phyloP scores from a whole-genome alignment of 1,140 invertebrate genomes.

The Vollenhovia emeryi region DNA sequence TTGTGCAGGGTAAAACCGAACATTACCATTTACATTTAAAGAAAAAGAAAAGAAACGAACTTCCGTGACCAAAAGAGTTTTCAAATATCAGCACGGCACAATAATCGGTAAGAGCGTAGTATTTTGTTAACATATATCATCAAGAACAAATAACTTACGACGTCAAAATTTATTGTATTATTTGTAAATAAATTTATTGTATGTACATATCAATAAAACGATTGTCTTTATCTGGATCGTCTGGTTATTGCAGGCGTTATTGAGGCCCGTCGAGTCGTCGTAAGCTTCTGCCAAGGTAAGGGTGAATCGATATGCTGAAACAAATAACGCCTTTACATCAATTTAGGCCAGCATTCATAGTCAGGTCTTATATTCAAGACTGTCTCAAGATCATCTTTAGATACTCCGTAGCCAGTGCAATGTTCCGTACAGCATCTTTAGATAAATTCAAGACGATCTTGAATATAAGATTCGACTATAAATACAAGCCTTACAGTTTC shows the following conservation, averaged over 20 bases:
- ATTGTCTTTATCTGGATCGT: constrained; percentile 76
- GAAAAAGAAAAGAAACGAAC: constrained; percentile 51
- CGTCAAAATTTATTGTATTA: constrained; percentile 76
- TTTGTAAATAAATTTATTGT: constrained; percentile 84
- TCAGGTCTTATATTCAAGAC: too few relatives aligned
- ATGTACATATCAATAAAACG: constrained; percentile 84
- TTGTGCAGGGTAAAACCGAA: constrained; percentile 78
- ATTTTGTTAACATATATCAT: constrained; percentile 81
- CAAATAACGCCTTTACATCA: neutral
- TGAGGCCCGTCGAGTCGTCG: neutral
- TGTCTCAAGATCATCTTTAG: too few relatives aligned
- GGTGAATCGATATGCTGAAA: neutral
- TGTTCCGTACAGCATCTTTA: too few relatives aligned
- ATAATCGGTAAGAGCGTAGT: constrained; percentile 80
- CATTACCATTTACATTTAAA: constrained; percentile 75
- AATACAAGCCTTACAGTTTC: too few relatives aligned
- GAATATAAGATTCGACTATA: too few relatives aligned
- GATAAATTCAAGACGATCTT: too few relatives aligned
- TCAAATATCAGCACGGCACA: constrained; percentile 77
- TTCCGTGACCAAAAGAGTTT: constrained; percentile 78
- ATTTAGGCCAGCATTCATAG: too few relatives aligned
- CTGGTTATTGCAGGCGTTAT: constrained; percentile 7
- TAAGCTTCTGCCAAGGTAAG: neutral
- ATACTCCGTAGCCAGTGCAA: too few relatives aligned
- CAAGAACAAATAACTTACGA: constrained; percentile 72